Evolutionary conservation across 2,888 invertebrate species (phyloP), one percentile per base, ranked within the genome.

Genomic region (Timema podura): DNA sequence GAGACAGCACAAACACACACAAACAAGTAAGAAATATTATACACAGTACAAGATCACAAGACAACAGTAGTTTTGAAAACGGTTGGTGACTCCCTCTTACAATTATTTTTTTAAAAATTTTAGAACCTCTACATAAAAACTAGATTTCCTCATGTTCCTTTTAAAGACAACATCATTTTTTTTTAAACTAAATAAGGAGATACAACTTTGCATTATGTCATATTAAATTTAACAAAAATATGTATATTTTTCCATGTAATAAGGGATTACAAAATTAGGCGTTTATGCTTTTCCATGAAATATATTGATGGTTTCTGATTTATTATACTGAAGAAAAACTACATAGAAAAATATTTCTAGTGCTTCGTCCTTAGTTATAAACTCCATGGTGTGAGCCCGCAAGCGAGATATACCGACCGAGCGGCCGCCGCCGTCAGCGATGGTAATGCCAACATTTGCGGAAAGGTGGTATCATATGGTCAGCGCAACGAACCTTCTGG

Each of bases 11-110:
- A 30, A 30, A 68, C 68, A 68, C 48, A 44, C 48, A 57, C 48
- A 59, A 48, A 57, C 9, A 45, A 16, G 54, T 47, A 45, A 68
- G 48, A 61, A 64, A n/a, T 30, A 66, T 13, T 30, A 46, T 66
- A 49, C 30, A 66, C 51, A 68, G 64, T 64, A 68, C 68, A 64
- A 45, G 48, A 68, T 68, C 68, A 68, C 68, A 68, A 64, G 48
- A 68, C 68, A 48, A 68, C 68, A 68, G 47, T 68, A 48, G 46
- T 45, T 2, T 30, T 30, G n/a, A 44, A 15, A 2, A 44, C 16
- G 44, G 49, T n/a, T 68, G 13, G 57, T 59, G 47, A 46, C 68
- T 59, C 68, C 59, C 67, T 64, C 64, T 49, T 48, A 49, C 48
- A 66, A 13, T n/a, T 15, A 16, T 2, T n/a, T 2, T n/a, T 30